Evolutionary conservation across 1,140 invertebrate species (phyloP).

Genomic region (Stegodyphus mimosarum): DNA sequence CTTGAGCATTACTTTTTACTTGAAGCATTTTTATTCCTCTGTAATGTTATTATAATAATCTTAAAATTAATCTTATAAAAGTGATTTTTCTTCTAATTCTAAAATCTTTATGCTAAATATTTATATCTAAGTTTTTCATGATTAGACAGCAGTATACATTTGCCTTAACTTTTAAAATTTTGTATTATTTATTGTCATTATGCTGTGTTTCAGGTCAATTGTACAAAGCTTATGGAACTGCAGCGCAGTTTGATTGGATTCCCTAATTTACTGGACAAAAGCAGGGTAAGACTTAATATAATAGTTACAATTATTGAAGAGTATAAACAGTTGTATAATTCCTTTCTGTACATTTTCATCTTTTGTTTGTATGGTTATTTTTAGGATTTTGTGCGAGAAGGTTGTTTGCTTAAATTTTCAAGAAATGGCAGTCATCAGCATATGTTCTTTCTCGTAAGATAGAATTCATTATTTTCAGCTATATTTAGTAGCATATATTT

Average conservation of each 20-base stretch:
- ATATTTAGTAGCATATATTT: too few species aligned
- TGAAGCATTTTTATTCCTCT: too few species aligned
- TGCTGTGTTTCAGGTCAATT: constrained; percentile 75
- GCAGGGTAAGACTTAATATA: constrained; percentile 67
- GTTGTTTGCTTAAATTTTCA: constrained; percentile 92
- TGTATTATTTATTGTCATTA: not conserved
- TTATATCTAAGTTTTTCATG: not conserved
- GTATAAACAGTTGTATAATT: not conserved
- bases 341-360: not conserved
- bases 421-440: constrained; percentile 92
- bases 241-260: constrained; percentile 84
- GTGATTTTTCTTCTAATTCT: not conserved
- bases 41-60: not conserved
- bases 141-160: not conserved
- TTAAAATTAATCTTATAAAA: not conserved
- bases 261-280: constrained; percentile 78
- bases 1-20: too few species aligned
- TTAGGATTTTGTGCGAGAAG: constrained; percentile 87
- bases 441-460: constrained; percentile 94
- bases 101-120: not conserved
- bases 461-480: not conserved
- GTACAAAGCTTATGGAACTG: constrained; percentile 83
- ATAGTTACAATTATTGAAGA: not conserved
- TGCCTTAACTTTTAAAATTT: not conserved
- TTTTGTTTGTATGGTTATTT: constrained; percentile 20